Percentiles rank a stretch among this genome's conserved stretches.
Evolutionary conservation across 2,888 invertebrate genomes (phyloP).

Genomic region (Eupithecia inturbata): DNA sequence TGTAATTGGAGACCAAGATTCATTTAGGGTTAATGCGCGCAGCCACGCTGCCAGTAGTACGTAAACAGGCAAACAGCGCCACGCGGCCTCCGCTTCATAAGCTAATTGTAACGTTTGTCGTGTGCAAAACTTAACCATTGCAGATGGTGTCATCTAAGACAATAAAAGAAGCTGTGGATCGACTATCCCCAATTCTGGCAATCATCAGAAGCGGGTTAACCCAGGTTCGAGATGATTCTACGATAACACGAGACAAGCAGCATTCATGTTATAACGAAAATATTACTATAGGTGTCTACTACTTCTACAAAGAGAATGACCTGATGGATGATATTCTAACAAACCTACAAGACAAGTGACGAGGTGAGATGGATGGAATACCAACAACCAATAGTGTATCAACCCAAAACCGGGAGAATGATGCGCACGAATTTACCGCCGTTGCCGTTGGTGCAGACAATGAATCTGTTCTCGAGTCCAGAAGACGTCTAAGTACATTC

Average conservation of each 20-base stretch:
- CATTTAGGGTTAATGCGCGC: too few species aligned
- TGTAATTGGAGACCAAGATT: too few species aligned
- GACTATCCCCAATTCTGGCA: too few species aligned
- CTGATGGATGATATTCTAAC: not conserved
- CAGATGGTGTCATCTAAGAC: too few species aligned
- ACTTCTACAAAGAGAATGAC: not conserved
- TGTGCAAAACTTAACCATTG: too few species aligned
- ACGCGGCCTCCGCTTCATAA: too few species aligned
- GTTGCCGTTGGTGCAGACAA: not conserved
- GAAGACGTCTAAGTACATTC: not conserved
- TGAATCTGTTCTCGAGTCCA: not conserved
- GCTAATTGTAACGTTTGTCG: too few species aligned
- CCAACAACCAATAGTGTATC: constrained; percentile 1
- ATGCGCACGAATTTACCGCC: not conserved
- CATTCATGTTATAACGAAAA: not conserved
- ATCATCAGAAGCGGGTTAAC: not conserved
- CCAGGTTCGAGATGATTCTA: not conserved
- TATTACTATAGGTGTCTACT: not conserved
- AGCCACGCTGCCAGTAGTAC: too few species aligned
- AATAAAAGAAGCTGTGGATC: too few species aligned
- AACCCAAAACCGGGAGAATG: not conserved
- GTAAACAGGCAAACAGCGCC: too few species aligned
- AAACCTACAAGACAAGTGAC: not conserved
- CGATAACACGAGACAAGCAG: not conserved
- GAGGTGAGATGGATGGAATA: not conserved